Evolutionary conservation across 2,113 vertebrate genomes (phyloP), one percentile per base, ranked within the genome.

Genomic region (Rafetus swinhoei): DNA sequence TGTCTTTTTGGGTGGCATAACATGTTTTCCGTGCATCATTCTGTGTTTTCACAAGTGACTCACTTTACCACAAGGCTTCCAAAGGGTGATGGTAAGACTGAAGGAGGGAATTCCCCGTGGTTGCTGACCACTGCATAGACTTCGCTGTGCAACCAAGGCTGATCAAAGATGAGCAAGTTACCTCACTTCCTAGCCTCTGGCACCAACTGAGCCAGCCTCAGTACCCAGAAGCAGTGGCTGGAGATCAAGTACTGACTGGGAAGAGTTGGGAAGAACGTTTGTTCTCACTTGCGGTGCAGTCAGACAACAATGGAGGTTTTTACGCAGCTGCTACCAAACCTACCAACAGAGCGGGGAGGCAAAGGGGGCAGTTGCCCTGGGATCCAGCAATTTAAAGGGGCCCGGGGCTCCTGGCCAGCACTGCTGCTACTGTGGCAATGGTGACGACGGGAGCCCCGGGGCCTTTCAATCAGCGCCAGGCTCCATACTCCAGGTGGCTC

Each of bases 31-130:
- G 84, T 92, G 50, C 82, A 29, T 89, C 89, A 84, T 13, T 54
- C 88, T 90, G 15, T 35, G 76, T 65, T 88, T 91, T 76, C n/a
- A 56, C 21, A 15, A 5, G 79, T 18, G 57, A 93, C 27, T 55
- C 14, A 0, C 53, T 92, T 76, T 79, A 74, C 53, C 82, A 92
- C 79, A 93, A 72, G 52, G 91, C 54, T 90, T 74, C 62, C n/a
- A 62, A 69, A 21, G 77, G 12, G 16, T 52, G 25, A n/a, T 54
- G 93, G 62, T 83, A 85, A 25, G 80, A 90, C 56, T 5, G n/a
- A 2, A 81, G 50, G 77, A 59, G 94, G 93, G 80, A 86, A 95
- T 90, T 95, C 94, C 53, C 80, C 85, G 45, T 90, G 54, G n/a
- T 39, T 92, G 57, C 81, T 52, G 24, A 86, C 54, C 55, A 27